Evolutionary conservation across 2,797 vertebrate genomes (phyloP).

Genomic region (Lacerta viridis): DNA sequence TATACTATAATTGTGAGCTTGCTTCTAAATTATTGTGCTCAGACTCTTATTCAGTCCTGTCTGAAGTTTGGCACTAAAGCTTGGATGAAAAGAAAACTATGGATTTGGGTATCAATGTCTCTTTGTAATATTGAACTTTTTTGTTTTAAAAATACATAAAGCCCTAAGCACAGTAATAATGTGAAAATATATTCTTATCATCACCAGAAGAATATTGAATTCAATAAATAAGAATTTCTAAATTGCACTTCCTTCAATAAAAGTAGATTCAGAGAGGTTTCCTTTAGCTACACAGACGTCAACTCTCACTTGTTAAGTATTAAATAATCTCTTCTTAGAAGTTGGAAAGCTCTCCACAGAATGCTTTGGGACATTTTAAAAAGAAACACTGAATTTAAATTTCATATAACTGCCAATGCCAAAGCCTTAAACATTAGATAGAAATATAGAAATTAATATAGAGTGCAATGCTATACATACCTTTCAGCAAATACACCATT

Average conservation of each 20-base stretch:
- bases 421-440: background rate
- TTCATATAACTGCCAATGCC: background rate
- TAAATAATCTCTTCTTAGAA: conserved; percentile 24
- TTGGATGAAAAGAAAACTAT: conserved; percentile 3
- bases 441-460: conserved; percentile 13
- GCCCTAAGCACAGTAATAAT: conserved; percentile 14
- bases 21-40: conserved; percentile 46
- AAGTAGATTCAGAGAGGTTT: conserved; percentile 3
- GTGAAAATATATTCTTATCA: background rate
- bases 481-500: background rate
- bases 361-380: background rate
- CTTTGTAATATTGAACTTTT: conserved; percentile 31
- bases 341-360: background rate
- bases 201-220: conserved; percentile 4
- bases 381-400: background rate
- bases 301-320: background rate
- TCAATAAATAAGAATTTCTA: conserved; percentile 32
- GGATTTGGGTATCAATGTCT: conserved; percentile 15
- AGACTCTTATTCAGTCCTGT: conserved; percentile 44
- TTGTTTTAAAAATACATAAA: conserved; percentile 15
- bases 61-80: conserved; percentile 54
- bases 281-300: background rate
- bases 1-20: conserved; percentile 24
- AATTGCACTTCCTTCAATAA: conserved; percentile 26
- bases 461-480: background rate